Conservation (phyloP, 2,113 vertebrate genomes). For the Chlamydotis undulata region DNA sequence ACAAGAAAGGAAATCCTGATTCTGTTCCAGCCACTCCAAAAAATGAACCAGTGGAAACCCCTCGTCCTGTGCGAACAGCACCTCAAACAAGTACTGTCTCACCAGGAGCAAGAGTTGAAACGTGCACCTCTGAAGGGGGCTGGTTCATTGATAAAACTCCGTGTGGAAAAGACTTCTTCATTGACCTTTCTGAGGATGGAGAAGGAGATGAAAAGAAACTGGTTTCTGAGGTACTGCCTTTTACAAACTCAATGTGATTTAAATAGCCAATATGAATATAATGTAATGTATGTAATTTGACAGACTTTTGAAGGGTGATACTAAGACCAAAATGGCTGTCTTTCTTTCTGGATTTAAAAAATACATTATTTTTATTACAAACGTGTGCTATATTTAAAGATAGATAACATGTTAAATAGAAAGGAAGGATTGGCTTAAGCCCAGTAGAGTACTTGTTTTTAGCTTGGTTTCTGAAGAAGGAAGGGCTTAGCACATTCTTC, state of each 20-base stretch:
- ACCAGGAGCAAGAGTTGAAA: neutral
- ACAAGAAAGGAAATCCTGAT: conserved; percentile 82
- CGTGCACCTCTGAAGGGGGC: conserved; percentile 69
- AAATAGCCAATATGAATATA: neutral
- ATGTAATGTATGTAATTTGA: neutral
- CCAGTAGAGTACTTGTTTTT: neutral
- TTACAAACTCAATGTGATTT: neutral
- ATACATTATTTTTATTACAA: neutral
- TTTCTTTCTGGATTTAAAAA: neutral
- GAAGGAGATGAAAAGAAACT: conserved; percentile 44
- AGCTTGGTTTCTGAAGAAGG: neutral
- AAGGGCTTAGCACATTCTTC: neutral
- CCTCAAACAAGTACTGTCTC: neutral
- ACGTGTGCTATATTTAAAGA: neutral
- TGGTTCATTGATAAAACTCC: conserved; percentile 88
- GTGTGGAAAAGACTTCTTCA: conserved; percentile 67
- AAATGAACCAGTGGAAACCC: conserved; percentile 20
- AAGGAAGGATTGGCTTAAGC: neutral
- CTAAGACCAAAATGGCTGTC: neutral
- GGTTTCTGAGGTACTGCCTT: conserved; percentile 62
- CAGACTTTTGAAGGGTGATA: neutral
- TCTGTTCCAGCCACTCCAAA: conserved; percentile 54
- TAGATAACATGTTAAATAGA: neutral
- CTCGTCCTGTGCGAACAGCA: neutral
- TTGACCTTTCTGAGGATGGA: conserved; percentile 81